Conservation (phyloP, 2,113 vertebrate genomes). For the Coracopsis vasa region DNA sequence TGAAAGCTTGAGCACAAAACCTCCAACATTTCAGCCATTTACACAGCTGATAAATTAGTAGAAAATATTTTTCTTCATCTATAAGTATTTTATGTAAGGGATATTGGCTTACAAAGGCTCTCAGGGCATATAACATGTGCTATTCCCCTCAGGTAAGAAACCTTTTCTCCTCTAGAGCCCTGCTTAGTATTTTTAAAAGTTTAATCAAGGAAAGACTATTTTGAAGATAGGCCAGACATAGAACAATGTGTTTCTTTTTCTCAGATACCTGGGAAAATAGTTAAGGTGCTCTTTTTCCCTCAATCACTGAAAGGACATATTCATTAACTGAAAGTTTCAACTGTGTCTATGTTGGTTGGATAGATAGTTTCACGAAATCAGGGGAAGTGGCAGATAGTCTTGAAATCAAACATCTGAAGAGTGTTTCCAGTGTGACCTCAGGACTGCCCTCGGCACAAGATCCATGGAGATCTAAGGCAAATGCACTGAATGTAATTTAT, state of each 20-base stretch:
- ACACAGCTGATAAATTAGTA: background rate
- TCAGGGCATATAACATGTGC: background rate
- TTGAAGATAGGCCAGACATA: background rate
- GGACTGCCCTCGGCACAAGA: background rate
- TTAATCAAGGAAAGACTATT: background rate
- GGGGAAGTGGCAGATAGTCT: background rate
- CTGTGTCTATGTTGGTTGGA: background rate
- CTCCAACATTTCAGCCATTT: background rate
- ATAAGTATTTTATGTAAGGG: background rate
- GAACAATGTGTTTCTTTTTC: background rate
- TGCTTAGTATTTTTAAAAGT: background rate
- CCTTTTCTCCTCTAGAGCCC: background rate
- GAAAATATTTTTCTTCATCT: background rate
- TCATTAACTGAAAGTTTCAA: background rate
- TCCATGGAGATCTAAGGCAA: background rate
- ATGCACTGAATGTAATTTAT: background rate
- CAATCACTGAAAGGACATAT: background rate
- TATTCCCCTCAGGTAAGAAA: background rate
- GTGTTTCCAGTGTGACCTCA: background rate
- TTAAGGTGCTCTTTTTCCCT: background rate
- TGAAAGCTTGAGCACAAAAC: background rate
- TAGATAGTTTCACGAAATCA: background rate
- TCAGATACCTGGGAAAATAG: background rate
- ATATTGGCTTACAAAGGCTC: background rate
- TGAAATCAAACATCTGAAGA: background rate